These are phyloP conservation scores for Miichthys miiuy DNA, from an alignment of 2,797 vertebrate species.

Conservation along the genomic window DNA sequence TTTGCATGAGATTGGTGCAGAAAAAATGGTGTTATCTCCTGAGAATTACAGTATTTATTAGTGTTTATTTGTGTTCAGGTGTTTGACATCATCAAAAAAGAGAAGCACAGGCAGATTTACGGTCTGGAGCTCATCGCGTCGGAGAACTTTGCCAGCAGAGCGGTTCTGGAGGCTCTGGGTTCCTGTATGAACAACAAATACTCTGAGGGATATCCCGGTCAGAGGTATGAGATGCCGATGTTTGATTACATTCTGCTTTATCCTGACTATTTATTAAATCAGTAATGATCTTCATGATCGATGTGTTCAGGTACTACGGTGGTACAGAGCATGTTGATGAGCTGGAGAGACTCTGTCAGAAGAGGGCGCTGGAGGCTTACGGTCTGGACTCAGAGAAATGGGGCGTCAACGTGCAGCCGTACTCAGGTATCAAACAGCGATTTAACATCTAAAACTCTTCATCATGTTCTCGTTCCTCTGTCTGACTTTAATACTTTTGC, in stretches of 20 bases:
- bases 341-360: conserved; percentile 94
- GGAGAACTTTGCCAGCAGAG: conserved; percentile 96
- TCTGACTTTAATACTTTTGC: accelerated
- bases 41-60: not conserved
- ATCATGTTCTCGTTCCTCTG: not conserved
- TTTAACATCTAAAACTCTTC: not conserved
- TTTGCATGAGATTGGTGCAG: not conserved
- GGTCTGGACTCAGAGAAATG: conserved; percentile 90
- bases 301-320: conserved; percentile 90
- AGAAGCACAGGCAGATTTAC: conserved; percentile 91
- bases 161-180: conserved; percentile 94
- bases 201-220: conserved; percentile 97
- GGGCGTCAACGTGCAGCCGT: conserved; percentile 97
- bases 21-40: not conserved
- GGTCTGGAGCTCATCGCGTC: conserved; percentile 96
- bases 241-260: not conserved
- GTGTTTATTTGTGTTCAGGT: conserved; percentile 78
- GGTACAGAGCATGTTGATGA: conserved; percentile 95
- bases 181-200: conserved; percentile 99
- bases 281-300: not conserved
- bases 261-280: not conserved
- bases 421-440: conserved; percentile 88
- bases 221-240: conserved; percentile 84
- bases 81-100: conserved; percentile 93
- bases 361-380: conserved; percentile 91